Evolutionary conservation across 2,888 invertebrate genomes (phyloP).

Genomic region (Adelphocoris suturalis): DNA sequence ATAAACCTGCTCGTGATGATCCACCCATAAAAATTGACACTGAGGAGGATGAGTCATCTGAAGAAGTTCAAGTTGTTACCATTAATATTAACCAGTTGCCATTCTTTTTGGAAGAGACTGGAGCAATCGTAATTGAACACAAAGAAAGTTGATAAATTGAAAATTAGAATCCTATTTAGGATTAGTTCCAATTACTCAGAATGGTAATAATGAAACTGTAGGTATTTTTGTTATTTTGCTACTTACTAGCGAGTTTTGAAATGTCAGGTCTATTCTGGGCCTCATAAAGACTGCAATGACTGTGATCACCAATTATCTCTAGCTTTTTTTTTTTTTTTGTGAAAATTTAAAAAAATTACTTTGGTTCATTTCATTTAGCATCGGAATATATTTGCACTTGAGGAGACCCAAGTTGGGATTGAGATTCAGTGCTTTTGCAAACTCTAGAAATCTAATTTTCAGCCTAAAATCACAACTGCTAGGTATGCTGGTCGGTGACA

Average conservation of each 20-base stretch:
- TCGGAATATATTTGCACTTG: no score
- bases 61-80: slow-evolving; percentile 21
- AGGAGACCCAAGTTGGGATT: no score
- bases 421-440: no score
- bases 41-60: not conserved
- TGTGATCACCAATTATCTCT: not conserved
- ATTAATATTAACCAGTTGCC: slow-evolving; percentile 3
- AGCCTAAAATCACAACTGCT: no score
- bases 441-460: no score
- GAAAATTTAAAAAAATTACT: no score
- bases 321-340: not conserved
- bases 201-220: not conserved
- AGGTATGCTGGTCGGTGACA: no score
- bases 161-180: not conserved
- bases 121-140: not conserved
- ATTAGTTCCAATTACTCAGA: not conserved
- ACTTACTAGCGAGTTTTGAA: not conserved
- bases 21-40: not conserved
- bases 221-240: not conserved
- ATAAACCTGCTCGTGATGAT: not conserved
- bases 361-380: no score
- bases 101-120: slow-evolving; percentile 19
- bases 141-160: not conserved
- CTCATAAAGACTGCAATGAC: not conserved
- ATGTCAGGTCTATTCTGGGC: not conserved